Evolutionary conservation across 2,888 invertebrate genomes (phyloP), one percentile per base, ranked within the genome.

Genomic region (Patella caerulea): DNA sequence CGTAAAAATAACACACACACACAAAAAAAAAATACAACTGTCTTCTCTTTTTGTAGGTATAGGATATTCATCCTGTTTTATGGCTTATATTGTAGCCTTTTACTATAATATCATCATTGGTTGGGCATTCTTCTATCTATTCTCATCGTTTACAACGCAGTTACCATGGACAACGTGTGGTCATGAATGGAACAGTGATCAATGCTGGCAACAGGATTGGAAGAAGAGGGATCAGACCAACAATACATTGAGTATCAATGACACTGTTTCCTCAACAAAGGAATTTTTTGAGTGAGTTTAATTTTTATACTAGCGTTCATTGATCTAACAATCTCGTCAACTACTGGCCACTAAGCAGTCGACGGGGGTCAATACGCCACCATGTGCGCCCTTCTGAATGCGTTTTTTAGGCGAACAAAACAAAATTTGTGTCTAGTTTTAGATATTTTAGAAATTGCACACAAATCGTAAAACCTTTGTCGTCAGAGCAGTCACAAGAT

Each of bases 121-220:
- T 73, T 96, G 96, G 96, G 94, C 96, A 3, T 93, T 96, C 83
- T 96, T 95, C 93, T 96, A 95, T 93, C 93, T 96, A 84, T 94
- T 95, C 83, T 94, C 95, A 19, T 96, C 95, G 65, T 92, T 94
- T 86, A 89, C 91, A 24, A 93, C 94, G 9, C 94, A 71, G 86
- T 93, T 96, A 53, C 96, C 96, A 1, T 96, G 96, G 96, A 92
- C 95, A 76, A 94, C 95, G 85, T 96, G 96, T 89, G 94, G 95
- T 91, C 95, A 96, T 92, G 92, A 94, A 0, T 96, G 96, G 96
- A 96, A 96, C 92, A 95, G 95, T 0, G 94, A 93, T 0, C 93
- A 93, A 83, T 96, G 96, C 91, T 90, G 90, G 88, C 84, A 86
- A 80, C 82, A 82, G 9, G 80, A 81, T 70, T 83, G 87, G 82